Evolutionary conservation across 2,797 vertebrate genomes (phyloP).

Genomic region (Gila robusta): DNA sequence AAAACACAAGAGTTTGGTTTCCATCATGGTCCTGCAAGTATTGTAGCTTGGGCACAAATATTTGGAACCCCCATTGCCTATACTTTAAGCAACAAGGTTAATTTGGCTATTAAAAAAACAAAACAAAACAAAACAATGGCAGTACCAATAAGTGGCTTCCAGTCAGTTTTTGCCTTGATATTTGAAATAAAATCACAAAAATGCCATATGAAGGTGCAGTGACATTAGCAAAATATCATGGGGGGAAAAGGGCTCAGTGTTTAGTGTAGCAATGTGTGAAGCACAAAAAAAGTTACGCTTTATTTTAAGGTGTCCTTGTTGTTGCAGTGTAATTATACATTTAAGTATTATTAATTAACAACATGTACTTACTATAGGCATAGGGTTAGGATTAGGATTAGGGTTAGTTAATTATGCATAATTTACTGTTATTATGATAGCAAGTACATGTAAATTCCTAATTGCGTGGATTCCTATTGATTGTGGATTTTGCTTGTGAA

Average conservation of each 20-base stretch:
- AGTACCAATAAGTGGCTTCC: not conserved
- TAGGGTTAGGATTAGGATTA: not conserved
- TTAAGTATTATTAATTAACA: not conserved
- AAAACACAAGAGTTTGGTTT: constrained; percentile 27
- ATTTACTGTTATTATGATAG: not conserved
- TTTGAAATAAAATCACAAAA: not conserved
- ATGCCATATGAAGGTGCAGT: not conserved
- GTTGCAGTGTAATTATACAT: not conserved
- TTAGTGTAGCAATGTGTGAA: not conserved
- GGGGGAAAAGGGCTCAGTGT: not conserved
- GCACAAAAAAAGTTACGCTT: not conserved
- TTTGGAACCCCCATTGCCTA: not conserved
- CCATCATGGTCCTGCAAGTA: not conserved
- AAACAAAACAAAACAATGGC: too few relatives aligned
- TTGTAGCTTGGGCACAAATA: not conserved
- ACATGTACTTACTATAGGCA: not conserved
- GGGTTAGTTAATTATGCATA: not conserved
- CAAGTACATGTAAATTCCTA: not conserved
- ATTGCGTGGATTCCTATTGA: not conserved
- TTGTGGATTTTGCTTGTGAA: not conserved
- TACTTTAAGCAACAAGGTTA: not conserved
- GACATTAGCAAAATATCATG: not conserved
- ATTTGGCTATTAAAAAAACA: not conserved
- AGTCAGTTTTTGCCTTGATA: not conserved
- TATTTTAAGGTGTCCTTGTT: too few relatives aligned